Evolutionary conservation across 2,888 invertebrate genomes (phyloP).

Genomic region (Allophyes oxyacanthae): DNA sequence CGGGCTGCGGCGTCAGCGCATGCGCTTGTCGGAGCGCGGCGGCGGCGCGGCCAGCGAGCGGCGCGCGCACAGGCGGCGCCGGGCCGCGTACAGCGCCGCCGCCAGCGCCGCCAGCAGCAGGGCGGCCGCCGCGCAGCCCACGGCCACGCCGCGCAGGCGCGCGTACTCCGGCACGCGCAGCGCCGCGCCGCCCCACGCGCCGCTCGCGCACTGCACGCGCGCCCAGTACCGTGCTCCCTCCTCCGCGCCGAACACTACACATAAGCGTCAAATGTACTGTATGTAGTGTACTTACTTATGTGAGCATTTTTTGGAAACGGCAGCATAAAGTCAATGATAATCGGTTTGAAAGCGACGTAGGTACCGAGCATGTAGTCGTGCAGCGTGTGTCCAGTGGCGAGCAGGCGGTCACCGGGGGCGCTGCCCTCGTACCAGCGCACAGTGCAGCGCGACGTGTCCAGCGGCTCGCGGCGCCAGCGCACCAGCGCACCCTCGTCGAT

Average conservation of each 20-base stretch:
- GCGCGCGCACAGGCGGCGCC: constrained; percentile 67
- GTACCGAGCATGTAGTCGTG: constrained; percentile 91
- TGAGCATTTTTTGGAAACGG: too few relatives aligned
- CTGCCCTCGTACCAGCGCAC: constrained; percentile 92
- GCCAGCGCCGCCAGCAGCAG: constrained; percentile 91
- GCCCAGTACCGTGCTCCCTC: constrained; percentile 93
- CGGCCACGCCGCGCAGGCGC: constrained; percentile 92
- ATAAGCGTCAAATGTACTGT: too few relatives aligned
- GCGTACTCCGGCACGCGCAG: constrained; percentile 92
- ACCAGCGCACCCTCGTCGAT: constrained; percentile 94
- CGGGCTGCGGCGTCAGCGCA: constrained; percentile 52
- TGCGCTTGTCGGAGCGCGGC: constrained; percentile 57
- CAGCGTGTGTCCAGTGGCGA: constrained; percentile 92
- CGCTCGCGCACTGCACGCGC: constrained; percentile 92
- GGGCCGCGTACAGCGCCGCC: constrained; percentile 87
- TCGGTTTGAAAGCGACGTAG: too few relatives aligned
- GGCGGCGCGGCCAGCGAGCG: constrained; percentile 36
- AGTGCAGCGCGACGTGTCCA: constrained; percentile 90
- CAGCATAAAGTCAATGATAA: too few relatives aligned
- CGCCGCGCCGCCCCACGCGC: constrained; percentile 90
- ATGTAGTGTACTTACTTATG: neutral
- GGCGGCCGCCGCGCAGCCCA: constrained; percentile 92
- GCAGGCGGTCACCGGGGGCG: constrained; percentile 89
- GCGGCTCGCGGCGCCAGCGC: constrained; percentile 92
- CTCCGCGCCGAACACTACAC: constrained; percentile 91